Percentiles rank a stretch among this genome's conserved stretches.
Conservation (phyloP, 2,888 invertebrate genomes). For the Drosophila nigricruria region DNA sequence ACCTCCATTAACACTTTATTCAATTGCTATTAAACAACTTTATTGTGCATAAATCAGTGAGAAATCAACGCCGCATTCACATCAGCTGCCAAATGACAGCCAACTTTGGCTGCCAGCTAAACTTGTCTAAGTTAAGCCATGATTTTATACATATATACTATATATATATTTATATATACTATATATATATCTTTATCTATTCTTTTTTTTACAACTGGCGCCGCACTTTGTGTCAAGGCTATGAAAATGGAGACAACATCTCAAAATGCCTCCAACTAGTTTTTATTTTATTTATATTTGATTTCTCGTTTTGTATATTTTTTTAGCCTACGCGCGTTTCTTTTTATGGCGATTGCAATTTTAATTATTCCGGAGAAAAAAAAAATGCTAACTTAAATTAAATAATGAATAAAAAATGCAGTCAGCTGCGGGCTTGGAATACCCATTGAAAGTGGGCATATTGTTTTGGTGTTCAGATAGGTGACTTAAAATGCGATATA, state of each 20-base stretch:
- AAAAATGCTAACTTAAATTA: constrained; percentile 28
- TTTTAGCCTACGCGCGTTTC: constrained; percentile 63
- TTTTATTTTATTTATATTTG: constrained; percentile 16
- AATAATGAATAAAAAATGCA: constrained; percentile 40
- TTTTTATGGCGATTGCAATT: constrained; percentile 54
- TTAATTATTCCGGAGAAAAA: constrained; percentile 40
- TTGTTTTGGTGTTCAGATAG: background rate
- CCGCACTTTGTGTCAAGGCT: constrained; percentile 70
- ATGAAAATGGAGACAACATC: constrained; percentile 45
- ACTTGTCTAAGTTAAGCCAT: constrained; percentile 23
- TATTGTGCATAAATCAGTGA: constrained; percentile 24
- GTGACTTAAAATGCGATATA: background rate
- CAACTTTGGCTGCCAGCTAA: constrained; percentile 12
- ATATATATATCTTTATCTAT: constrained; percentile 1
- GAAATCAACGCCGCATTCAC: constrained; percentile 21
- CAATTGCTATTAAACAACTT: constrained; percentile 9
- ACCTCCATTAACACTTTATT: constrained; percentile 2
- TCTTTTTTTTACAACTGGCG: constrained; percentile 47
- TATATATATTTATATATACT: background rate
- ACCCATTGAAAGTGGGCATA: background rate
- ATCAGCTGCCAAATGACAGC: constrained; percentile 14
- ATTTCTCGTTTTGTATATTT: constrained; percentile 7
- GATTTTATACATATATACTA: constrained; percentile 1
- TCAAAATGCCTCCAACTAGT: constrained; percentile 42
- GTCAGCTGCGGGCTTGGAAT: constrained; percentile 36